These are phyloP conservation scores for Mnemiopsis leidyi DNA, from an alignment of 37 sponge, comb jelly and placozoan species.

Conservation along the genomic window DNA sequence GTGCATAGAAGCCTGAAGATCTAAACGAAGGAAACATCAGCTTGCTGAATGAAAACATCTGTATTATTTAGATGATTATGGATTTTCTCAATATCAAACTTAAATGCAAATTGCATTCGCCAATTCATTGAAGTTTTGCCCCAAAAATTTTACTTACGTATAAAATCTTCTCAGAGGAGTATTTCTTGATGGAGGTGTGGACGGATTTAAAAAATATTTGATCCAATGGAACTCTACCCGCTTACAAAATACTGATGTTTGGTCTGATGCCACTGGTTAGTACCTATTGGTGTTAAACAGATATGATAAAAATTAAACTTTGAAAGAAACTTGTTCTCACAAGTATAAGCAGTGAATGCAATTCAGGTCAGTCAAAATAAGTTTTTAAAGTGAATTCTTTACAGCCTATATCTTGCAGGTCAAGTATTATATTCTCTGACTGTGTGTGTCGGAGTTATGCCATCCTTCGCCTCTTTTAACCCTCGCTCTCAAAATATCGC, in stretches of 20 bases:
- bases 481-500: conserved; percentile 1
- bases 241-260: not conserved
- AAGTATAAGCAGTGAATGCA: too few species aligned
- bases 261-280: conserved; percentile 13
- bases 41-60: too few species aligned
- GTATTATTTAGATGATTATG: too few species aligned
- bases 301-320: too few species aligned
- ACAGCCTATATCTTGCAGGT: not conserved
- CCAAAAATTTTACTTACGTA: too few species aligned
- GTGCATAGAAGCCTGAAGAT: too few species aligned
- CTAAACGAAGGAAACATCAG: too few species aligned
- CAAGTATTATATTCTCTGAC: not conserved
- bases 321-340: too few species aligned
- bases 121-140: too few species aligned
- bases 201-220: conserved; percentile 6
- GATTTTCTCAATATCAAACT: too few species aligned
- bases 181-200: not conserved
- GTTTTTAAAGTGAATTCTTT: not conserved
- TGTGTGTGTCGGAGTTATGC: not conserved
- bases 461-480: not conserved
- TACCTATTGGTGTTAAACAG: not conserved
- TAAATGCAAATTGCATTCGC: too few species aligned
- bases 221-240: not conserved
- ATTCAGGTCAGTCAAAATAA: too few species aligned
- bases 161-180: not conserved